Base-by-base conservation (phyloP, 2,888 invertebrate genomes). In the Peribatodes rhomboidaria region DNA sequence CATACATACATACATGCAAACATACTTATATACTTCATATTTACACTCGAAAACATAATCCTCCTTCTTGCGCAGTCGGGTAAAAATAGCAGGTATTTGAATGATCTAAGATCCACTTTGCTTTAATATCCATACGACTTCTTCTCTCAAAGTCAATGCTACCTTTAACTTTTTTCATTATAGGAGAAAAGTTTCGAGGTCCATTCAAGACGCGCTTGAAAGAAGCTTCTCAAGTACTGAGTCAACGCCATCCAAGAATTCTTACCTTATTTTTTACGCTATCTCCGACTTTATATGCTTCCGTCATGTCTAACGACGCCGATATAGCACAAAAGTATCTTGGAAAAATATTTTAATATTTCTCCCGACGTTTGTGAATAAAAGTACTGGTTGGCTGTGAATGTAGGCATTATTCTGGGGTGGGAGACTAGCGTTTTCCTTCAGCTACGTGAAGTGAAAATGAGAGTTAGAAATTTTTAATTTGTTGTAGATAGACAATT, bases 241-340 rank as follows among this genome's bases (percentile, higher is more conserved):
- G 53, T 37, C 37, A 42, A 58, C 63, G 63, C 35, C 54, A 46
- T 18, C 58, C 49, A 55, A 59, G 59, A 59, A 64, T 59, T 64
- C 54, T 52, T 60, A 60, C 60, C 52, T 64, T 64, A 64, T 59
- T 64, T 64, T 64, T 59, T 64, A 47, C 54, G 53, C 54, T 64
- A 64, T 64, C 64, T 64, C 49, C 41, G 55, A 49, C 55, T 64
- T 64, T 59, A 59, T 64, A 59, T 49, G 54, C 64, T 64, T 64
- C 64, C 64, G 58, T 49, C 58, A 42, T 49, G 58, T 63, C 63
- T 64, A 64, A 64, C 64, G 64, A 59, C 41, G 54, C 53, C 47
- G 58, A 64, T 59, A 54, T 59, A 42, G 47, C 47, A 47, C 35
- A 59, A 59, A 64, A 59, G 20, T 54, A 14, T 57, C 58, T 50